These are phyloP conservation scores for Ovis canadensis DNA, from an alignment of 2,113 vertebrate genomes.

Conservation along the genomic window DNA sequence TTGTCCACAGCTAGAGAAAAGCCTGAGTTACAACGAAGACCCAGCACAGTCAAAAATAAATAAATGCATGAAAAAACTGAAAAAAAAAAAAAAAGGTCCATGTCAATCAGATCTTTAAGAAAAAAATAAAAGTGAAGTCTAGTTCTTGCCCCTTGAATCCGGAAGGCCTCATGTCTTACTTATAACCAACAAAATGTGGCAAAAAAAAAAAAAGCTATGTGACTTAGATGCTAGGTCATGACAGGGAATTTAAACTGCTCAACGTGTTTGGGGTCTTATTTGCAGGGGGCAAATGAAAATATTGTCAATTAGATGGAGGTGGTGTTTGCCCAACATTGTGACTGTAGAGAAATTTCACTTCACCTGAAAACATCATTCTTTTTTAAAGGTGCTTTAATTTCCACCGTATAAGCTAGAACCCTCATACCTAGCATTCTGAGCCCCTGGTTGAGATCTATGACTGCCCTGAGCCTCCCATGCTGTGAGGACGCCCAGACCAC, in stretches of 20 bases:
- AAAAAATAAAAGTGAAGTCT: neutral
- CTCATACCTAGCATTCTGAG: neutral
- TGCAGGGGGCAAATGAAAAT: neutral
- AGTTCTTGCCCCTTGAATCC: neutral
- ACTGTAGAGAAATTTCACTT: neutral
- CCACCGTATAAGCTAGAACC: neutral
- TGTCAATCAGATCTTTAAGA: neutral
- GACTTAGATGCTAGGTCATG: neutral
- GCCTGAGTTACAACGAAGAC: neutral
- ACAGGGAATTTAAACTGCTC: neutral
- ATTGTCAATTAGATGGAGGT: neutral
- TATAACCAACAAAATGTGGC: neutral
- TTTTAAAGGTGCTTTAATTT: neutral
- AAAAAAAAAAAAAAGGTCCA: neutral
- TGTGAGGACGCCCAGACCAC: neutral
- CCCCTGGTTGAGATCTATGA: neutral
- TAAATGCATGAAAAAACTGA: neutral
- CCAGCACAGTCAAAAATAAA: neutral
- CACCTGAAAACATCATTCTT: neutral
- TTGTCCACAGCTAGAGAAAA: neutral
- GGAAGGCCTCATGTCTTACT: neutral
- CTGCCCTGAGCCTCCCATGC: neutral
- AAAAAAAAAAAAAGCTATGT: neutral
- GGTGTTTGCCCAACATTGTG: neutral
- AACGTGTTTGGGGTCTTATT: neutral